Conservation (phyloP, 2,888 invertebrate genomes). For the Nudaria mundana region DNA sequence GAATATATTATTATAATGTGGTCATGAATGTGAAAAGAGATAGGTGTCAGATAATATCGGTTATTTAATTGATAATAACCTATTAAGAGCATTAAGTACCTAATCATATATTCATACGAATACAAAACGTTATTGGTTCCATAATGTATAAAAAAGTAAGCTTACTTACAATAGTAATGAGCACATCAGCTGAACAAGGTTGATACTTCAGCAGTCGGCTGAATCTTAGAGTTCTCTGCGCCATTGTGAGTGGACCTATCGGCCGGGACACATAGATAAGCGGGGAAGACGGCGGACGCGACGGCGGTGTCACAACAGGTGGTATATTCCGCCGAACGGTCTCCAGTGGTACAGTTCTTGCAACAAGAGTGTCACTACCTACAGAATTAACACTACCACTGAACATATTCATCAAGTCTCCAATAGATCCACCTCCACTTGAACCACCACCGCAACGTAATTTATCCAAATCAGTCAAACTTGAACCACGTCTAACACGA, state of each 20-base stretch:
- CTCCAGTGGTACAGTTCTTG: conserved; percentile 86
- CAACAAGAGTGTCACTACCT: conserved; percentile 86
- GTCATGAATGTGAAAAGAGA: too few relatives aligned
- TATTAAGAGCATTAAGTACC: too few relatives aligned
- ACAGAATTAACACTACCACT: conserved; percentile 87
- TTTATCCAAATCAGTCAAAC: conserved; percentile 87
- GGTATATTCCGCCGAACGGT: conserved; percentile 81
- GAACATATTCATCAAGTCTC: conserved; percentile 90
- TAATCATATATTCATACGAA: too few relatives aligned
- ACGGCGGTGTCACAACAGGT: conserved; percentile 72
- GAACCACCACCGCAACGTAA: conserved; percentile 72
- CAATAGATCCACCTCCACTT: conserved; percentile 84
- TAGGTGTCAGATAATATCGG: too few relatives aligned
- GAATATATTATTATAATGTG: too few relatives aligned
- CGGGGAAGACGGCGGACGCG: conserved; percentile 62
- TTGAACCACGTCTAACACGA: conserved; percentile 85
- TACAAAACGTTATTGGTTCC: too few relatives aligned
- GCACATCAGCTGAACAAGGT: conserved; percentile 76
- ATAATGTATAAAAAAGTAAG: too few relatives aligned
- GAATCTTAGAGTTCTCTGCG: conserved; percentile 85
- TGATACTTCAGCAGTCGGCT: conserved; percentile 85
- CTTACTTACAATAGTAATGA: conserved; percentile 71
- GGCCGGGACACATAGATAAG: conserved; percentile 67
- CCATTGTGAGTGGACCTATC: conserved; percentile 83
- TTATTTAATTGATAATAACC: too few relatives aligned